phyloP scores from a whole-genome alignment of 2,113 vertebrate genomes.

The Dromas ardeola region DNA sequence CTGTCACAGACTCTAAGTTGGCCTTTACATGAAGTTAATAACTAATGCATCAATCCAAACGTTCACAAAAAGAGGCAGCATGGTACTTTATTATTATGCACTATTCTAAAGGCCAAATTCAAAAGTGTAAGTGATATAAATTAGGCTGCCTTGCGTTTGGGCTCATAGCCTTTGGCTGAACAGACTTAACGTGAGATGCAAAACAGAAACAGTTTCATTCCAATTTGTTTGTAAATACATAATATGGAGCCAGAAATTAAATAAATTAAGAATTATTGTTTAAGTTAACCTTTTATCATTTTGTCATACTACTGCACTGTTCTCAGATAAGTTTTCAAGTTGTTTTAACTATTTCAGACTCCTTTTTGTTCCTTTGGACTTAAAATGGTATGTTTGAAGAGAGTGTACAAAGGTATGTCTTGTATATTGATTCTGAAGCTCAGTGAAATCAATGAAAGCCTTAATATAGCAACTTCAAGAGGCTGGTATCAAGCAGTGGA shows the following conservation, averaged over 20 bases:
- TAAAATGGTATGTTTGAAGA: constrained; percentile 32
- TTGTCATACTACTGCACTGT: neutral
- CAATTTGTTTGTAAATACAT: constrained; percentile 7
- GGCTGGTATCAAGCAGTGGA: neutral
- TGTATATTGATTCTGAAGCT: constrained; percentile 58
- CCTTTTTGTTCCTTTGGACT: neutral
- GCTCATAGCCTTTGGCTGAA: neutral
- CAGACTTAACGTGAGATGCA: constrained; percentile 19
- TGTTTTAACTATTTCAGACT: constrained; percentile 33
- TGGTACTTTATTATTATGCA: neutral
- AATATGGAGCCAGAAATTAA: constrained; percentile 17
- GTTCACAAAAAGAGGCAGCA: neutral
- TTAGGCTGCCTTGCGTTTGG: neutral
- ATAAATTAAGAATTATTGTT: neutral
- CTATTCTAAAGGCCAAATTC: constrained; percentile 7
- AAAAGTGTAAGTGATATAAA: neutral
- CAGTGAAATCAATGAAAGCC: constrained; percentile 52
- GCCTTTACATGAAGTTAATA: neutral
- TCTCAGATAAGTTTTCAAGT: constrained; percentile 5
- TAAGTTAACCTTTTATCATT: neutral
- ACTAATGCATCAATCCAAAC: neutral
- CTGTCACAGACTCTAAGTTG: neutral
- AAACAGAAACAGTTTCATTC: constrained; percentile 33
- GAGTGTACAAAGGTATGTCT: constrained; percentile 26
- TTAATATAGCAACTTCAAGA: constrained; percentile 48